Evolutionary conservation across 30 jellyfish, hydroid and myxozoan genomes (phyloP).

Genomic region (Hydractinia echinata): DNA sequence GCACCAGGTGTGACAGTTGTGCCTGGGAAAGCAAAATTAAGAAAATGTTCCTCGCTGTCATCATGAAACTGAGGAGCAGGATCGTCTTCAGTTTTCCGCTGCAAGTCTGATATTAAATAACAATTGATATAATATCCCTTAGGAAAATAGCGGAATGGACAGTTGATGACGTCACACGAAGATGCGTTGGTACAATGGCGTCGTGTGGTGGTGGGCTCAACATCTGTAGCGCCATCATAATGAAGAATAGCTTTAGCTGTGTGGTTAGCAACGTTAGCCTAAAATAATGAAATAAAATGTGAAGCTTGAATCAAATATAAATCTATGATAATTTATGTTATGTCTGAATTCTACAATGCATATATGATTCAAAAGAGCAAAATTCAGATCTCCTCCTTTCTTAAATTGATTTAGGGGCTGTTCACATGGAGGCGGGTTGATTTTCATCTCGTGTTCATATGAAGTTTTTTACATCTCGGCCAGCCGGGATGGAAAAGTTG

Average conservation of each 20-base stretch:
- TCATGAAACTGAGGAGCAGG: constrained; percentile 52
- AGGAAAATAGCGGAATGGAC: constrained; percentile 80
- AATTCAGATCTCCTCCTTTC: too few species aligned
- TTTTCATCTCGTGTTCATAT: too few species aligned
- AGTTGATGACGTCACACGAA: constrained; percentile 60
- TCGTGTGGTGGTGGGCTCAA: constrained; percentile 52
- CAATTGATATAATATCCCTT: constrained; percentile 42
- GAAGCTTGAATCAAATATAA: too few species aligned
- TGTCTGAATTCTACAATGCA: too few species aligned
- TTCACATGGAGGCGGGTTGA: too few species aligned
- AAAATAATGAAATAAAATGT: background rate
- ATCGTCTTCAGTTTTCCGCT: constrained; percentile 42
- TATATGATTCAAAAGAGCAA: too few species aligned
- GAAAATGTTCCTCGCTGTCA: constrained; percentile 67
- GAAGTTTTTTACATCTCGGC: too few species aligned
- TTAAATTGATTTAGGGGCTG: too few species aligned
- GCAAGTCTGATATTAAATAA: constrained; percentile 55
- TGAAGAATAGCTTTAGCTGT: constrained; percentile 65
- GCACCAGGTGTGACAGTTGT: constrained; percentile 77
- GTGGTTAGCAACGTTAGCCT: constrained; percentile 30
- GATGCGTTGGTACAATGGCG: constrained; percentile 38
- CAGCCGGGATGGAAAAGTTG: too few species aligned
- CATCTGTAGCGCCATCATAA: constrained; percentile 66
- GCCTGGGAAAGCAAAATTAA: constrained; percentile 86
- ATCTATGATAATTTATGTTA: too few species aligned